Conservation (phyloP, 2,797 vertebrate species). For the Gorsachius magnificus region DNA sequence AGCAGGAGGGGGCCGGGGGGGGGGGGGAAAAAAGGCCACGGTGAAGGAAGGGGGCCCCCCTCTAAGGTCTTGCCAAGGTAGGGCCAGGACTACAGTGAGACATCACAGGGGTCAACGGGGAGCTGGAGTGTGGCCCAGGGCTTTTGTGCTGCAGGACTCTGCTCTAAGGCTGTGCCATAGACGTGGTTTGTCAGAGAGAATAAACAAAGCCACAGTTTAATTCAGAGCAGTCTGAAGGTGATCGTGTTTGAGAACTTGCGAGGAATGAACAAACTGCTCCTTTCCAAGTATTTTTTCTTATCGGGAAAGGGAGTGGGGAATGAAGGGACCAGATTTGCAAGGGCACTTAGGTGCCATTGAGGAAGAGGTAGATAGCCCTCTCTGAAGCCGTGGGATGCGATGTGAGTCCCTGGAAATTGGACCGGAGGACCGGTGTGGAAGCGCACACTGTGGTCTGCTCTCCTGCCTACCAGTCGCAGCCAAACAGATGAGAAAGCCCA, state of each 20-base stretch:
- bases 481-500: not conserved
- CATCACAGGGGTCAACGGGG: not conserved
- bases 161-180: constrained; percentile 22
- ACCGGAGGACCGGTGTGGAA: not conserved
- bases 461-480: not conserved
- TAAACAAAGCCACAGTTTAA: not conserved
- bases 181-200: not conserved
- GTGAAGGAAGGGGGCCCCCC: not conserved
- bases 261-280: not conserved
- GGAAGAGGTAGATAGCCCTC: constrained; percentile 66
- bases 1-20: not conserved
- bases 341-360: constrained; percentile 63
- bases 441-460: not conserved
- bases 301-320: not conserved
- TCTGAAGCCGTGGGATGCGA: not conserved
- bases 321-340: constrained; percentile 31
- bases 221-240: constrained; percentile 11
- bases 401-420: not conserved
- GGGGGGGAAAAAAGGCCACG: not conserved
- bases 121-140: constrained; percentile 42
- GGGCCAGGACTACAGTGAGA: not conserved
- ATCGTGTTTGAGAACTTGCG: not conserved
- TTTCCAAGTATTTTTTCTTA: not conserved
- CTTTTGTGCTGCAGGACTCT: constrained; percentile 45
- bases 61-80: not conserved